A percentile compares a stretch with the other conserved stretches of the same genome.
Conservation (phyloP, 2,113 vertebrate genomes). For the Microcebus murinus region DNA sequence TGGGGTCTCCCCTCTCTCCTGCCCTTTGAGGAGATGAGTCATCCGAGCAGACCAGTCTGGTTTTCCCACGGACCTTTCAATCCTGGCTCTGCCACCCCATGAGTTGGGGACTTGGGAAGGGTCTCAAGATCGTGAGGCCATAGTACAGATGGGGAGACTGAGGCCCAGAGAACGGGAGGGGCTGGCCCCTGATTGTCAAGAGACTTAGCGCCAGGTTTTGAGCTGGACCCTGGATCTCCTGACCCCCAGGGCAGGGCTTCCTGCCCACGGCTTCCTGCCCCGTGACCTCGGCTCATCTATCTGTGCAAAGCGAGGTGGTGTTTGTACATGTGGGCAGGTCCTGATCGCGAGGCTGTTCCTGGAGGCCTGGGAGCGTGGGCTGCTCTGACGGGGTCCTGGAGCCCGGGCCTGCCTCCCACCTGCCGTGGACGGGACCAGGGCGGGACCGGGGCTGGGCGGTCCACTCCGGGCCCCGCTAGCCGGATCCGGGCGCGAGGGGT, state of each 20-base stretch:
- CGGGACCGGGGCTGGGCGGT: background rate
- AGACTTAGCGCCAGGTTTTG: background rate
- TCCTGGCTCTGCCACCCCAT: background rate
- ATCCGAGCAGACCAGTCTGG: background rate
- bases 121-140: background rate
- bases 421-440: accelerated
- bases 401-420: background rate
- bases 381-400: background rate
- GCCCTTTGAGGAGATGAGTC: background rate
- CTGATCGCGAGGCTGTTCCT: background rate
- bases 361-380: background rate
- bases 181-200: background rate
- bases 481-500: background rate
- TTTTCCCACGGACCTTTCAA: background rate
- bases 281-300: background rate
- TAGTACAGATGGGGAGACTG: background rate
- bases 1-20: background rate
- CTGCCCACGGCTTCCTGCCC: background rate
- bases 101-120: background rate
- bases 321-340: background rate
- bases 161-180: background rate
- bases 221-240: background rate
- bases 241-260: background rate
- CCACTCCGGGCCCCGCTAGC: background rate
- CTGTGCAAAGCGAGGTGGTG: background rate